Conservation (phyloP, 2,113 vertebrate species). For the Heterotis niloticus region DNA sequence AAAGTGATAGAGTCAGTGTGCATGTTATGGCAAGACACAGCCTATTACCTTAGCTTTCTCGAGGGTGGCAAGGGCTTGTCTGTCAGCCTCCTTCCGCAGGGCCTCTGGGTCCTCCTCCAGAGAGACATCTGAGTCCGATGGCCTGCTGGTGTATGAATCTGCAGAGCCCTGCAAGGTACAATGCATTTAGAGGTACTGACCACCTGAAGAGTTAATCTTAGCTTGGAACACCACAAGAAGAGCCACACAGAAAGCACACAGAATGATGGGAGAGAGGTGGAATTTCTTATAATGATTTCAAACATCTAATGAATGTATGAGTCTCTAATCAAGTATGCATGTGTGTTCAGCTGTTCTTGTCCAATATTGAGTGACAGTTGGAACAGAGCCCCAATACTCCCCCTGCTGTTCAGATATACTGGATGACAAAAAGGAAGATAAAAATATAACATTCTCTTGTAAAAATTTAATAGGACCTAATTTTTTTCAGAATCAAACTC, state of each 20-base stretch:
- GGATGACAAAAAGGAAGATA: not conserved
- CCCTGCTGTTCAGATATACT: not conserved
- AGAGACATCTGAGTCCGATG: slow-evolving; percentile 92
- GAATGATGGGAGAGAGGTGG: not conserved
- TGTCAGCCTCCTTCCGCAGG: slow-evolving; percentile 88
- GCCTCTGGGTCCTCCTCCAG: slow-evolving; percentile 95
- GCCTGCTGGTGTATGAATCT: slow-evolving; percentile 95
- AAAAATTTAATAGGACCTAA: not conserved
- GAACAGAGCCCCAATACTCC: slow-evolving; percentile 15
- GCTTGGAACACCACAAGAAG: not conserved
- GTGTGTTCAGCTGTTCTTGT: slow-evolving; percentile 23
- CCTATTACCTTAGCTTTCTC: slow-evolving; percentile 92
- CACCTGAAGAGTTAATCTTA: not conserved
- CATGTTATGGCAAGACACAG: not conserved
- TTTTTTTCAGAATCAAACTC: not conserved
- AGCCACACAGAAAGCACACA: not conserved
- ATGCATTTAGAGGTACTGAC: not conserved
- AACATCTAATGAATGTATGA: not conserved
- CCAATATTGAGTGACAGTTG: slow-evolving; percentile 22
- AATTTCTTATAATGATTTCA: too few relatives aligned
- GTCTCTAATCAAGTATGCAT: not conserved
- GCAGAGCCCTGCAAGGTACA: slow-evolving; percentile 78
- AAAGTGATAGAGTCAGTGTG: not conserved
- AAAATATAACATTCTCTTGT: too few relatives aligned
- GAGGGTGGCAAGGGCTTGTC: slow-evolving; percentile 90